Evolutionary conservation across 2,888 invertebrate genomes (phyloP).

Genomic region (Coremacera marginata): DNA sequence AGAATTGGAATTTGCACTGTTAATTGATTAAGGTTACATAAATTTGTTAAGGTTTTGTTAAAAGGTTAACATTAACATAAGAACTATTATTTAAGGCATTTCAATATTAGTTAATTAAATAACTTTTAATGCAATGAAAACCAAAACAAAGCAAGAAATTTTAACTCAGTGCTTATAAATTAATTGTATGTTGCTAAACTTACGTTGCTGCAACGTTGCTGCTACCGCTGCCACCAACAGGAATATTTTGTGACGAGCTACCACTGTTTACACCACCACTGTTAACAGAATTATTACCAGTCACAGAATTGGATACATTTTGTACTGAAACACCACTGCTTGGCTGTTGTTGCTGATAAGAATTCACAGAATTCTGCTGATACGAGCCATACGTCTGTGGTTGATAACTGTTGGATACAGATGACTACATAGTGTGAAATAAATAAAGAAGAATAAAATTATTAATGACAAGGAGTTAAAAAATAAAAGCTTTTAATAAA

Average conservation of each 20-base stretch:
- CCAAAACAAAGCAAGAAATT: not conserved
- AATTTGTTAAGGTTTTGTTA: conserved; percentile 43
- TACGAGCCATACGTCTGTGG: conserved; percentile 67
- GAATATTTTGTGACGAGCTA: conserved; percentile 68
- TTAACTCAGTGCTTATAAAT: too few species aligned
- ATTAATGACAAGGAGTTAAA: too few species aligned
- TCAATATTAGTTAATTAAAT: not conserved
- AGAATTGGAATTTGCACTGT: conserved; percentile 69
- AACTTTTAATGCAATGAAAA: conserved; percentile 37
- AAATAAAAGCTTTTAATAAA: too few species aligned
- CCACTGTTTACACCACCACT: conserved; percentile 54
- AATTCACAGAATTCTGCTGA: conserved; percentile 67
- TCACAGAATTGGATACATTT: conserved; percentile 55
- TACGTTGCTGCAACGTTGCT: conserved; percentile 67
- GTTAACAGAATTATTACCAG: conserved; percentile 53
- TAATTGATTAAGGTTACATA: conserved; percentile 44
- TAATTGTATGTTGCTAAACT: conserved; percentile 38
- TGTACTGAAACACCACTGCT: conserved; percentile 57
- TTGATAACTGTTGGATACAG: conserved; percentile 67
- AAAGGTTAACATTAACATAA: conserved; percentile 21
- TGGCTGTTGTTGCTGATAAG: conserved; percentile 65
- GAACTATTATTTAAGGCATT: not conserved
- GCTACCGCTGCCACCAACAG: conserved; percentile 65
- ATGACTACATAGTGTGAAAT: conserved; percentile 50
- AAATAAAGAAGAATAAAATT: not conserved